Evolutionary conservation across 2,888 invertebrate species (phyloP).

Genomic region (Reticulitermes lucifugus): DNA sequence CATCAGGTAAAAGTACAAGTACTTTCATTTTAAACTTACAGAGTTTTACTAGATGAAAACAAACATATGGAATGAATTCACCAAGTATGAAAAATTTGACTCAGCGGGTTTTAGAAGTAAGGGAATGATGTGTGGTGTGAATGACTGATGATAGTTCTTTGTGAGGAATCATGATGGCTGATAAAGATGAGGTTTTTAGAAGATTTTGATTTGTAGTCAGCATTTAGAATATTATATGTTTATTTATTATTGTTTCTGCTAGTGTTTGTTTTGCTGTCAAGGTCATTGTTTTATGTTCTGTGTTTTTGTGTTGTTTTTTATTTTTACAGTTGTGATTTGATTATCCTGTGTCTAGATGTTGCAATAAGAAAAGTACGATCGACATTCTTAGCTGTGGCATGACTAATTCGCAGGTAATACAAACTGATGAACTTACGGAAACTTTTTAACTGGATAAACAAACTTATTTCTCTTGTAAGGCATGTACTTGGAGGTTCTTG

Average conservation of each 20-base stretch:
- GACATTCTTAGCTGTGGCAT: constrained; percentile 58
- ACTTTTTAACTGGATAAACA: neutral
- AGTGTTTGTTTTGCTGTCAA: neutral
- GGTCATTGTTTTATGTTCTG: constrained; percentile 52
- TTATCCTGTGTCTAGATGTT: constrained; percentile 56
- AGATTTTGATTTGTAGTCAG: too few species aligned
- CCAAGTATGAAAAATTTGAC: too few species aligned
- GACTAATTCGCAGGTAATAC: constrained; percentile 73
- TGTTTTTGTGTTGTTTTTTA: constrained; percentile 54
- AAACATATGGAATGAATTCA: too few species aligned
- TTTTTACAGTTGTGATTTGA: constrained; percentile 54
- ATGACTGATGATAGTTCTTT: too few species aligned
- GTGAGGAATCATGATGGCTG: too few species aligned
- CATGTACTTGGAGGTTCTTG: too few species aligned
- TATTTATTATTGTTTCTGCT: neutral
- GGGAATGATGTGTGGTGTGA: too few species aligned
- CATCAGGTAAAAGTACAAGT: too few species aligned
- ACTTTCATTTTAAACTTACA: too few species aligned
- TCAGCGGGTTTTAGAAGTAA: too few species aligned
- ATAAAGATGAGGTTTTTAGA: too few species aligned
- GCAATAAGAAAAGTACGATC: constrained; percentile 56
- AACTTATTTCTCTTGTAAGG: neutral
- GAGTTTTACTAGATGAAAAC: too few species aligned
- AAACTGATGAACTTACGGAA: constrained; percentile 51
- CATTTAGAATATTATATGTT: neutral